A percentile compares a stretch with the other conserved stretches of the same genome.
Evolutionary conservation across 1,140 invertebrate species (phyloP).

Genomic region (Megalopta genalis): DNA sequence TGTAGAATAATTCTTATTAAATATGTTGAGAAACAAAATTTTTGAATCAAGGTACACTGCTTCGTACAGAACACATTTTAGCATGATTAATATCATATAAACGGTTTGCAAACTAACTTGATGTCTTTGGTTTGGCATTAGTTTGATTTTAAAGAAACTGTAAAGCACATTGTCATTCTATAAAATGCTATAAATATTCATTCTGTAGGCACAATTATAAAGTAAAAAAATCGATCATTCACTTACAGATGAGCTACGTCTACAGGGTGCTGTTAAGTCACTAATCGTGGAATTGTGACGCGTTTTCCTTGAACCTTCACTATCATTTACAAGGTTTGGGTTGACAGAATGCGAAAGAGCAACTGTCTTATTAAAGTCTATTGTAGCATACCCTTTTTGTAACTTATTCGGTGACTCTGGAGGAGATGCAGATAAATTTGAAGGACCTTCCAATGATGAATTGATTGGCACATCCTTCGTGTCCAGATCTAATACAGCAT

Average conservation of each 20-base stretch:
- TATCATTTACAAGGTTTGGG: slow-evolving; percentile 80
- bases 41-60: slow-evolving; percentile 1
- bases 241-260: slow-evolving; percentile 82
- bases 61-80: background rate
- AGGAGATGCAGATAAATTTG: slow-evolving; percentile 67
- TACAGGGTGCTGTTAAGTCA: slow-evolving; percentile 77
- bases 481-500: slow-evolving; percentile 88
- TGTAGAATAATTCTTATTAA: slow-evolving; percentile 30
- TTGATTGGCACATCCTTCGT: slow-evolving; percentile 62
- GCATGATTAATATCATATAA: slow-evolving; percentile 7
- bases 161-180: slow-evolving; percentile 31
- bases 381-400: slow-evolving; percentile 92
- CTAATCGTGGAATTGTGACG: slow-evolving; percentile 84
- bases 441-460: slow-evolving; percentile 58
- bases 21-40: slow-evolving; percentile 10
- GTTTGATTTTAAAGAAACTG: slow-evolving; percentile 36
- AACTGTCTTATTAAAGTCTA: slow-evolving; percentile 95
- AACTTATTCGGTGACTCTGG: slow-evolving; percentile 82
- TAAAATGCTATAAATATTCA: slow-evolving; percentile 32
- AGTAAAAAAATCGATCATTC: slow-evolving; percentile 76
- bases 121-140: slow-evolving; percentile 29
- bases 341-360: slow-evolving; percentile 87
- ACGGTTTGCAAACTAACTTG: slow-evolving; percentile 16
- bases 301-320: slow-evolving; percentile 83
- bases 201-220: slow-evolving; percentile 36